Evolutionary conservation across 2,797 vertebrate species (phyloP).

Genomic region (Erithacus rubecula): DNA sequence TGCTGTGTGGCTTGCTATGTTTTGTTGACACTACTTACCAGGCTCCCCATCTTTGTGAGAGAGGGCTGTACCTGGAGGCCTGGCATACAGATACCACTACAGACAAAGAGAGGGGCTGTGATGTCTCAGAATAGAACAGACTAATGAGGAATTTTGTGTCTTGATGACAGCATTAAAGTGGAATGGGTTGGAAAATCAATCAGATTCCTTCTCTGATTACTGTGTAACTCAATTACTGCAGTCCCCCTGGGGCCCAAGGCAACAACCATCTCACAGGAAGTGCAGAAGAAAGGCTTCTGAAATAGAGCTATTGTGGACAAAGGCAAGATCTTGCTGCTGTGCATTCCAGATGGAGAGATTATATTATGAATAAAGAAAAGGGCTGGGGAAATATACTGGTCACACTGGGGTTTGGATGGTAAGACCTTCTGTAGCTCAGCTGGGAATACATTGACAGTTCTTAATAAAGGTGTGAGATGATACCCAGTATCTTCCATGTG

Average conservation of each 20-base stretch:
- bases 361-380: neutral
- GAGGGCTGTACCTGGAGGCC: neutral
- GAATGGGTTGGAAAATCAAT: conserved; percentile 53
- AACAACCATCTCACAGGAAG: neutral
- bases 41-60: neutral
- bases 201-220: conserved; percentile 44
- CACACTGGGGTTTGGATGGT: neutral
- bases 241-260: conserved; percentile 1
- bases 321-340: neutral
- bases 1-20: neutral
- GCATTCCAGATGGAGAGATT: neutral
- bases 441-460: neutral
- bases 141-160: neutral
- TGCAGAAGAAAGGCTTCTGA: neutral
- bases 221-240: conserved; percentile 32
- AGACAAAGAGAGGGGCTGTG: neutral
- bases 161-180: conserved; percentile 33
- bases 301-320: neutral
- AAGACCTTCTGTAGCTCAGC: neutral
- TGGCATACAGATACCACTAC: neutral
- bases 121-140: neutral
- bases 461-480: neutral
- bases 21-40: neutral
- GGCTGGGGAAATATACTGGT: neutral
- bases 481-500: neutral